Conservation (phyloP, 2,888 invertebrate genomes). For the Crepidodera aurea region DNA sequence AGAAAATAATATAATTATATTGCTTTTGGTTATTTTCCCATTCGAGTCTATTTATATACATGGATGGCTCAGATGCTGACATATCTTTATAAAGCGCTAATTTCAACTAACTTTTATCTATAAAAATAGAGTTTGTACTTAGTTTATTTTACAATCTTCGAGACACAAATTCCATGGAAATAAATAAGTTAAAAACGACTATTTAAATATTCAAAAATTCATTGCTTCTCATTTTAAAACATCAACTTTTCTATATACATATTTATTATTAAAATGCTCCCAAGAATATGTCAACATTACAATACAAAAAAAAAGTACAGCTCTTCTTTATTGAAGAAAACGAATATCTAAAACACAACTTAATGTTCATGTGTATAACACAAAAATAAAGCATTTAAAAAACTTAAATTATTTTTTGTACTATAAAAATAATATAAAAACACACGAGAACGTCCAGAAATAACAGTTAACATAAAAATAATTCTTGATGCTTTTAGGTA, state of each 20-base stretch:
- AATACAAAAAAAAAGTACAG: slow-evolving; percentile 34
- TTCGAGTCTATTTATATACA: slow-evolving; percentile 52
- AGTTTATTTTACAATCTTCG: slow-evolving; percentile 30
- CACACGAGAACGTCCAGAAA: slow-evolving; percentile 34
- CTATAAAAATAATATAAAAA: slow-evolving; percentile 52
- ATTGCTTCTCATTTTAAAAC: slow-evolving; percentile 18
- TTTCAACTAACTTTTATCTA: slow-evolving; percentile 32
- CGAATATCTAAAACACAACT: slow-evolving; percentile 40
- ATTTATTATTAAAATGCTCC: slow-evolving; percentile 22
- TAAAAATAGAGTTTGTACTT: slow-evolving; percentile 45
- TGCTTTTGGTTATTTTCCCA: slow-evolving; percentile 57
- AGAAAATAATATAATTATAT: slow-evolving; percentile 44
- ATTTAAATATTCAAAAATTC: slow-evolving; percentile 10
- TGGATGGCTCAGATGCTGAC: slow-evolving; percentile 56
- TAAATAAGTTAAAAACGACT: slow-evolving; percentile 30
- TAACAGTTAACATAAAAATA: slow-evolving; percentile 43
- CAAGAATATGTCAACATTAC: slow-evolving; percentile 54
- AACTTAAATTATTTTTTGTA: slow-evolving; percentile 52
- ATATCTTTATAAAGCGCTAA: slow-evolving; percentile 55
- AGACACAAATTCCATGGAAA: slow-evolving; percentile 28
- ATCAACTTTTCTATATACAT: slow-evolving; percentile 10
- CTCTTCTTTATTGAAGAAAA: slow-evolving; percentile 27
- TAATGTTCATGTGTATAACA: slow-evolving; percentile 29
- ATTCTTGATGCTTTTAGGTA: slow-evolving; percentile 40
- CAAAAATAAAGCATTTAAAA: slow-evolving; percentile 49